phyloP scores from a whole-genome alignment of 2,888 invertebrate species.

The Taphrorychus bicolor region DNA sequence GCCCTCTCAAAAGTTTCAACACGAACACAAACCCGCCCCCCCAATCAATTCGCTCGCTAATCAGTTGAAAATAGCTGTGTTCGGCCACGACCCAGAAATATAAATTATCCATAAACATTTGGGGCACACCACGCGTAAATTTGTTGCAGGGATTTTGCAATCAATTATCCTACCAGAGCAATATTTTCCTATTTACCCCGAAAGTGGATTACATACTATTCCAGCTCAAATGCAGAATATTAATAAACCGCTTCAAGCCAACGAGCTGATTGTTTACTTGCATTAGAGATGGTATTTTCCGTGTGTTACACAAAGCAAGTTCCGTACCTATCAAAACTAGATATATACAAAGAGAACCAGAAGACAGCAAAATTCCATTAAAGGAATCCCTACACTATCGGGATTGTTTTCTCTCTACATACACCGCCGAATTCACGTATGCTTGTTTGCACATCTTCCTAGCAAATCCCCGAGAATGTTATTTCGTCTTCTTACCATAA shows the following conservation, averaged over 20 bases:
- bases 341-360: slow-evolving; percentile 2
- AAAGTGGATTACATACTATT: slow-evolving; percentile 25
- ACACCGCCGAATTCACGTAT: slow-evolving; percentile 7
- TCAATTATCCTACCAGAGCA: slow-evolving; percentile 30
- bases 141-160: slow-evolving; percentile 34
- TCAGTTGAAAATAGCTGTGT: slow-evolving; percentile 28
- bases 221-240: slow-evolving; percentile 16
- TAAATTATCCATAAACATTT: slow-evolving; percentile 34
- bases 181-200: slow-evolving; percentile 32
- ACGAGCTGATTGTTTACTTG: slow-evolving; percentile 6
- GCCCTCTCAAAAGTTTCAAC: not conserved
- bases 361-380: slow-evolving; percentile 12
- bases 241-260: slow-evolving; percentile 24
- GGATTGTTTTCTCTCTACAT: slow-evolving; percentile 10
- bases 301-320: not conserved
- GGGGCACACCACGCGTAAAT: slow-evolving; percentile 26
- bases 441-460: slow-evolving; percentile 31
- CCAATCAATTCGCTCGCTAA: slow-evolving; percentile 24
- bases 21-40: slow-evolving; percentile 1
- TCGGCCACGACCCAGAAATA: slow-evolving; percentile 24
- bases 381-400: not conserved
- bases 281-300: slow-evolving; percentile 2
- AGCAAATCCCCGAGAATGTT: slow-evolving; percentile 34
- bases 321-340: not conserved
- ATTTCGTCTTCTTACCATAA: slow-evolving; percentile 40